Percentiles rank a stretch among this genome's conserved stretches.
Conservation (phyloP, 2,797 vertebrate genomes). For the Morus bassanus region DNA sequence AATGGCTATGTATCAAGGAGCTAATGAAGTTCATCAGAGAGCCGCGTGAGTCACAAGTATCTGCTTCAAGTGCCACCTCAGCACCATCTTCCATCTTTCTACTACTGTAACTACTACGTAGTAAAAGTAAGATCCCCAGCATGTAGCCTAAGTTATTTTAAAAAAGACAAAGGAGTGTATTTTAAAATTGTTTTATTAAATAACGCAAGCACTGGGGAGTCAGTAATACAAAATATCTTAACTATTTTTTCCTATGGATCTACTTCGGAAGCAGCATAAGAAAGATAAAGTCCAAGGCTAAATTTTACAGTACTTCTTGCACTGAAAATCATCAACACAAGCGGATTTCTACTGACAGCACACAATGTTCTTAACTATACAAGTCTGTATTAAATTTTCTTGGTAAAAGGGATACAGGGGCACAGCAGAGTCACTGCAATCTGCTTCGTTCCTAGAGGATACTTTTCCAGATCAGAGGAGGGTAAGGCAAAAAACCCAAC, state of each 20-base stretch:
- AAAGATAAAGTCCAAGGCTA: neutral
- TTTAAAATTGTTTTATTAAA: neutral
- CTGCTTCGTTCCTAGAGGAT: neutral
- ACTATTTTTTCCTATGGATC: neutral
- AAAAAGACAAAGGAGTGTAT: neutral
- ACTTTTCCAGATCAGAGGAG: neutral
- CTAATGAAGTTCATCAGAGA: neutral
- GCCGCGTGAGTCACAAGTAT: neutral
- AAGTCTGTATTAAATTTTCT: neutral
- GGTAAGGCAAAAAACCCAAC: fast-evolving
- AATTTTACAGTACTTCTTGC: neutral
- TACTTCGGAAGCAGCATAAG: neutral
- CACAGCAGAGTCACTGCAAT: neutral
- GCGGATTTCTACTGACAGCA: neutral
- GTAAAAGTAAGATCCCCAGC: neutral
- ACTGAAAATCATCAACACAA: neutral
- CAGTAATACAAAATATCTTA: neutral
- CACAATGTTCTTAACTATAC: fast-evolving
- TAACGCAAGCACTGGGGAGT: neutral
- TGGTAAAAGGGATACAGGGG: neutral
- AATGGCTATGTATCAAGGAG: neutral
- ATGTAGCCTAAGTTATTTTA: fast-evolving
- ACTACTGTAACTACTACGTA: neutral
- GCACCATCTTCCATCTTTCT: neutral
- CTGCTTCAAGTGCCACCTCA: neutral